Base-by-base conservation (phyloP, 1,140 invertebrate genomes). In the Megathymus violae region DNA sequence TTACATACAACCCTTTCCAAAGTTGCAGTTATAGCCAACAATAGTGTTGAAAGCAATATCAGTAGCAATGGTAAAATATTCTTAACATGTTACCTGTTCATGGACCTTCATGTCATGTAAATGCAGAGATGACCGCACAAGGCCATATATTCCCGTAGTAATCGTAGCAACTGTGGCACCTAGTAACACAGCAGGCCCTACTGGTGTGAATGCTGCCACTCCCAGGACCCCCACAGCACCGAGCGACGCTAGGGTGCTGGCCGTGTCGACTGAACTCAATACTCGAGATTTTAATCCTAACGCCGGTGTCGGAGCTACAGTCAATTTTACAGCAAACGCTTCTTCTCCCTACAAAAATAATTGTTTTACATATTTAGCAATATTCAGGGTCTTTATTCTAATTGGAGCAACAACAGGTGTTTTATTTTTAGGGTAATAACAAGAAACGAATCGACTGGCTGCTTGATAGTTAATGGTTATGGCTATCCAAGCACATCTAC, bases 141-240 rank as follows among this genome's bases (percentile, higher is more conserved):
- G 74, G 7, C 86, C 88, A 56, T 91, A 91, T n/a, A 91, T 17
- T 0, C 86, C 85, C 0, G 86, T 89, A 17, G 80, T 74, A 0
- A 88, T 75, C 0, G 85, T 83, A 0, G 84, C 88, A 0, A 82
- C 78, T 0, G 79, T 69, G 0, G 88, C 88, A 3, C 86, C 82
- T 0, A 71, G 59, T 0, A 91, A 22, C 10, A 89, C 74, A 0
- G 69, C 81, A 0, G 88, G 88, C 1, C 80, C 88, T 0, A 89
- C 77, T 0, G 88, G 88, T 3, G 88, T 91, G 58, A 91, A 84
- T 0, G 75, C 78, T 2, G 86, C 85, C 1, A 78, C 86, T 0
- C 88, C 88, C 0, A 91, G 46, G 0, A 91, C 86, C 1, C 88
- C 82, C 0, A 91, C 52, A 9, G 88, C 84, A 0, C 86, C 86